These are phyloP conservation scores for Ptychadena robeensis DNA, from an alignment of 2,797 vertebrate species.

Conservation along the genomic window DNA sequence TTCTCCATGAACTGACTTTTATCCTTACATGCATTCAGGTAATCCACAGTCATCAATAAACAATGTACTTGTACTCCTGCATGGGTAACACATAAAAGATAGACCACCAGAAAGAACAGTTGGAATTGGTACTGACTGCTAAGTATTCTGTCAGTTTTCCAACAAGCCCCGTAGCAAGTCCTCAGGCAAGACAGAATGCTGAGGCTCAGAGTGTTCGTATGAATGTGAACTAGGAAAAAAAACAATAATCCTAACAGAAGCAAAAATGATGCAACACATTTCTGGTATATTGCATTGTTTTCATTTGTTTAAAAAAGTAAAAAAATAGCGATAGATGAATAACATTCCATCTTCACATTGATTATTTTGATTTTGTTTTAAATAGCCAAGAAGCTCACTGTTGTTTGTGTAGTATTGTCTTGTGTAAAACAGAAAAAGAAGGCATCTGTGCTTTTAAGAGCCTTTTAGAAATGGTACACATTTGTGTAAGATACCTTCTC, in stretches of 20 bases:
- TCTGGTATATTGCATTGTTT: too few relatives aligned
- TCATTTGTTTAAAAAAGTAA: too few relatives aligned
- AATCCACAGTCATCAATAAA: conserved; percentile 29
- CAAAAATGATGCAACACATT: background rate
- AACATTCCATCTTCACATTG: too few relatives aligned
- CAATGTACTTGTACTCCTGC: conserved; percentile 18
- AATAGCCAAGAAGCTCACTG: background rate
- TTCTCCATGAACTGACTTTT: conserved; percentile 3
- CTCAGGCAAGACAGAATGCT: conserved; percentile 19
- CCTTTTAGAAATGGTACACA: background rate
- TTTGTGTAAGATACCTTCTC: background rate
- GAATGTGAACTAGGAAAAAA: conserved; percentile 10
- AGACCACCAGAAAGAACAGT: conserved; percentile 26
- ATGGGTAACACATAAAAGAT: conserved; percentile 33
- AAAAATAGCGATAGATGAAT: too few relatives aligned
- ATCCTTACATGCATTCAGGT: conserved; percentile 26
- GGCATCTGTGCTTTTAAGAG: background rate
- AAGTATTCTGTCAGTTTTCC: conserved; percentile 26
- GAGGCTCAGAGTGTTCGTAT: conserved; percentile 7
- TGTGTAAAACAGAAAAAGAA: background rate
- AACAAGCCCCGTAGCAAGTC: conserved; percentile 17
- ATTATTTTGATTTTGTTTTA: too few relatives aligned
- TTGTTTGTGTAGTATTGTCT: background rate
- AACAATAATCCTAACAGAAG: background rate
- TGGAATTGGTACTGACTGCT: conserved; percentile 1